Base-by-base conservation (phyloP, 2,888 invertebrate genomes). In the Empis livida region DNA sequence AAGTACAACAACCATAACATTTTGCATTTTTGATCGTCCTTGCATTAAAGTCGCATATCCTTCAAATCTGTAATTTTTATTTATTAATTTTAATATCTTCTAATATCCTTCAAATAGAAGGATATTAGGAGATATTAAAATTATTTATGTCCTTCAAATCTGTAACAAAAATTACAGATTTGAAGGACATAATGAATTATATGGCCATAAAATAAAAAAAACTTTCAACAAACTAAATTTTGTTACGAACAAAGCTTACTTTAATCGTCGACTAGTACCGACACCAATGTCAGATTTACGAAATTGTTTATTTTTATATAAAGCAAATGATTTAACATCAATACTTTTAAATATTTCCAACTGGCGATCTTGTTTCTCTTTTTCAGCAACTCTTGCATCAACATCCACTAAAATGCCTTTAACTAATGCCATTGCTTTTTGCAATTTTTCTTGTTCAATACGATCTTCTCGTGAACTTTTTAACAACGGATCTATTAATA, bases 381-480 rank as follows among this genome's bases (percentile, higher is more conserved):
- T 90, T 47, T 91, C 87, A 0, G 91, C 94, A 27, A 96, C 94
- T 63, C 92, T 86, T 30, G 88, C 84, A 67, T 96, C 88, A 0
- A 96, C 92, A 65, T 89, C 88, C 1, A 87, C 84, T 55, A 95
- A 73, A 53, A 96, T 85, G 58, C 89, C 88, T 71, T 92, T 92
- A 23, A 92, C 87, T 48, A 87, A 76, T 45, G 78, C 77, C 35
- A 91, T 69, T 2, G 92, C 89, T 64, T 78, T 82, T 53, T 84
- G 82, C 50, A 95, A 66, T 55, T 83, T 75, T 56, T 89, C 87
- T 53, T 83, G 77, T 64, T 95, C 94, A 47, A 75, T 71, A 57
- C 82, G 79, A 61, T 85, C 84, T 54, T 85, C 84, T 54, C 87
- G 84, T 8, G 89, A 87, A 5, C 90, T 88, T 70, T 95, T 96